Percentiles rank a stretch among this genome's conserved stretches.
Conservation (phyloP, 2,888 invertebrate genomes). For the Temnothorax rugatulus region DNA sequence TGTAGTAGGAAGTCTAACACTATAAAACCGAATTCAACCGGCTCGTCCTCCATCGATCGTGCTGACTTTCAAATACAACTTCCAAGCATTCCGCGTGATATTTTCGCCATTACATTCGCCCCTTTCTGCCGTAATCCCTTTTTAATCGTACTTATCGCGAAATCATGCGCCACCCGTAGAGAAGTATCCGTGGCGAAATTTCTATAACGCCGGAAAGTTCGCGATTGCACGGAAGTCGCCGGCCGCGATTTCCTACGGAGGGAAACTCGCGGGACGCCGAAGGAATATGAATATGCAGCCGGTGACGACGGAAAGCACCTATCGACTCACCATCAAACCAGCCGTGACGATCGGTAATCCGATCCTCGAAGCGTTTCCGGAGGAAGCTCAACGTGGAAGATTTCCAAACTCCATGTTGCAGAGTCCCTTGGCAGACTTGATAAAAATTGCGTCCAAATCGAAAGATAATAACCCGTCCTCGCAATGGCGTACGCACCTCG, state of each 20-base stretch:
- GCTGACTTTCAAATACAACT: slow-evolving; percentile 34
- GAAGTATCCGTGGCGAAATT: slow-evolving; percentile 61
- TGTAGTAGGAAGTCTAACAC: slow-evolving; percentile 10
- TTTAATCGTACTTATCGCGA: slow-evolving; percentile 56
- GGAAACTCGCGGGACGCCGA: slow-evolving; percentile 19
- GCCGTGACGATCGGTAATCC: slow-evolving; percentile 54
- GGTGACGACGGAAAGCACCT: slow-evolving; percentile 13
- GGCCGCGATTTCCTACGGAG: slow-evolving; percentile 9
- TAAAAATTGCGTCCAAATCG: slow-evolving; percentile 20
- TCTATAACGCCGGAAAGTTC: slow-evolving; percentile 60
- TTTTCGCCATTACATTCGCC: slow-evolving; percentile 43
- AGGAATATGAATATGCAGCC: slow-evolving; percentile 38
- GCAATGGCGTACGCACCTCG: not conserved
- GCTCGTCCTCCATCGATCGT: slow-evolving; percentile 5
- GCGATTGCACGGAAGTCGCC: not conserved
- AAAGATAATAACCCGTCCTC: not conserved
- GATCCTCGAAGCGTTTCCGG: slow-evolving; percentile 58
- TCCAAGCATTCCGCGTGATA: slow-evolving; percentile 2
- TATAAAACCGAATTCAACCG: slow-evolving; percentile 13
- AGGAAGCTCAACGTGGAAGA: slow-evolving; percentile 38
- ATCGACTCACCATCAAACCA: slow-evolving; percentile 25
- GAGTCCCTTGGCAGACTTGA: not conserved
- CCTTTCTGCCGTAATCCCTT: slow-evolving; percentile 24
- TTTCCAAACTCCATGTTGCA: slow-evolving; percentile 16
- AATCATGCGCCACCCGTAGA: slow-evolving; percentile 66